Base-by-base conservation (phyloP, 2,888 invertebrate genomes). In the Troglohyphantes excavatus region DNA sequence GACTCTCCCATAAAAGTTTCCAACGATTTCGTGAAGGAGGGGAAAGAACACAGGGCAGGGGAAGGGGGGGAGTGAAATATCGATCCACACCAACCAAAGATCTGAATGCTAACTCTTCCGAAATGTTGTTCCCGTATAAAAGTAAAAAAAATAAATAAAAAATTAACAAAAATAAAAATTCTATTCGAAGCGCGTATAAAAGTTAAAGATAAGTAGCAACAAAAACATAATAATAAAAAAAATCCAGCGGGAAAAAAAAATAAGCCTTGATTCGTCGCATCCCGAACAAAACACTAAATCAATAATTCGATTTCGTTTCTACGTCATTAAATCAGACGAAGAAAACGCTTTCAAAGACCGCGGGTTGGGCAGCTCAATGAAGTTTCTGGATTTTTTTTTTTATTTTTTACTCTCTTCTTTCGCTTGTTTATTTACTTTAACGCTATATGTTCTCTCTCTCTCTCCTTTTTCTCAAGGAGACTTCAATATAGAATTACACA, bases 311-410 rank as follows among this genome's bases (percentile, higher is more conserved):
- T 88, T 88, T 75, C 82, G 75, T 61, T 68, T 82, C 82, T 75
- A 75, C 88, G 88, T 88, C 88, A 88, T 88, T 88, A 82, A 88
- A 88, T 88, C 88, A 88, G 88, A 59, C 29, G 87, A 79, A 88
- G 72, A 53, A 65, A 87, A 79, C 63, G 70, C 67, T 79, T 84
- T 84, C 65, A 75, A 75, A 84, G 84, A 83, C 72, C 73, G 43
- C 84, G 53, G 75, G 75, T 67, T 76, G 68, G 76, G 85, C 76
- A 85, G 76, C 85, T 68, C 85, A 76, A 85, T 85, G 85, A 85
- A 85, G 76, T 76, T 83, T 29, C 46, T 59, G 29, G 23, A 73
- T 23, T 27, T 43, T 81, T 76, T 61, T 61, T 59, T 79, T 26
- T 79, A 21, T 43, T 76, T 76, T 63, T 65, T 23, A 43, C 13